These are phyloP conservation scores for Gyps fulvus DNA, from an alignment of 2,113 vertebrate species.

Conservation along the genomic window DNA sequence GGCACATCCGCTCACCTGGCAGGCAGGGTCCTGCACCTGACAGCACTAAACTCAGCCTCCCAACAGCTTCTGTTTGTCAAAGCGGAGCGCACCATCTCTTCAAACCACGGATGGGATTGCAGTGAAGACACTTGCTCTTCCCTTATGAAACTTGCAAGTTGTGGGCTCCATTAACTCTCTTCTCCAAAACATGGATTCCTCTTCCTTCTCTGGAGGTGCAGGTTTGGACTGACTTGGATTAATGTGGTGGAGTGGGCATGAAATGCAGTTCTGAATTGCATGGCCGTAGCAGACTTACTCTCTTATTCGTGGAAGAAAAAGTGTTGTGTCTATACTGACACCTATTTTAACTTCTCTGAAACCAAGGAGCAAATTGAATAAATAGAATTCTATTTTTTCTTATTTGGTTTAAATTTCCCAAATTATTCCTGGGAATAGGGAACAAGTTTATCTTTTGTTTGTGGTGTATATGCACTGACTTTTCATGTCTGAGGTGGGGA, in stretches of 20 bases:
- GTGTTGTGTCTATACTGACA: background rate
- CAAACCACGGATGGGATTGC: rapidly evolving
- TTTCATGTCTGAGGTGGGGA: background rate
- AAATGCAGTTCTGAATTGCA: background rate
- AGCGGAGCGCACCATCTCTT: background rate
- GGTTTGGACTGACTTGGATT: background rate
- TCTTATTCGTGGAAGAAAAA: background rate
- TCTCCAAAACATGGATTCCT: background rate
- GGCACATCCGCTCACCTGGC: background rate
- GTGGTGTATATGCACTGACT: background rate
- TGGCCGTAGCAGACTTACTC: background rate
- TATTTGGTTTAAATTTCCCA: conserved; percentile 15
- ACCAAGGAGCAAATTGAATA: conserved; percentile 10
- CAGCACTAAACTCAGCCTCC: background rate
- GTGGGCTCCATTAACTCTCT: background rate
- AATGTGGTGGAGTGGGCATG: background rate
- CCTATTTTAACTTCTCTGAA: conserved; percentile 11
- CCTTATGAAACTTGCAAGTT: background rate
- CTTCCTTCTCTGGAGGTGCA: background rate
- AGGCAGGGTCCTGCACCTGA: background rate
- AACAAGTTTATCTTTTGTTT: background rate
- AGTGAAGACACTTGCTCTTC: background rate
- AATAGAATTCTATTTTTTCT: conserved; percentile 51
- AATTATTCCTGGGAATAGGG: conserved; percentile 24
- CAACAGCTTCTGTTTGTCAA: background rate